Conservation (phyloP, 2,888 invertebrate species). For the Lasioglossum oenotherae region DNA sequence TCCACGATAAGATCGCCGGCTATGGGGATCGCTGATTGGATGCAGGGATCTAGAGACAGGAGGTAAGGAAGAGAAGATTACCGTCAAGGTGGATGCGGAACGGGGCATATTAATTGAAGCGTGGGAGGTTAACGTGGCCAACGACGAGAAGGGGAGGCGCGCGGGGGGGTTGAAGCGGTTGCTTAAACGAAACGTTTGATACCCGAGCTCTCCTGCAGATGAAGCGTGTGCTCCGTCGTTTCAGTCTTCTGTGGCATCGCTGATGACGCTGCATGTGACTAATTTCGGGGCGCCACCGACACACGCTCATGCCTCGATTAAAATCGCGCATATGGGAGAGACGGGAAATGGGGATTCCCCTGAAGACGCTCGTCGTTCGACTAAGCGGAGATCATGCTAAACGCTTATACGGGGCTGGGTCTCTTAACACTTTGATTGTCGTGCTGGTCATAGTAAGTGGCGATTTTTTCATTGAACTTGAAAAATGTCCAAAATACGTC, state of each 20-base stretch:
- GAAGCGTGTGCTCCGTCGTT: constrained; percentile 34
- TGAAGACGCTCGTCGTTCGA: neutral
- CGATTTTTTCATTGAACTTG: neutral
- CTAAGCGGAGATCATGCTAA: neutral
- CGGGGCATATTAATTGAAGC: constrained; percentile 67
- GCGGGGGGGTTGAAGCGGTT: constrained; percentile 30
- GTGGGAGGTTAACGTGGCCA: constrained; percentile 48
- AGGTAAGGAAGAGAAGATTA: constrained; percentile 68
- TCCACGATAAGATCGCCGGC: constrained; percentile 54
- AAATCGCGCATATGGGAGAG: neutral
- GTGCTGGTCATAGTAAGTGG: neutral
- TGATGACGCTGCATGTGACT: constrained; percentile 52
- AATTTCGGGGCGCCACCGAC: constrained; percentile 45
- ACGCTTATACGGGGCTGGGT: neutral
- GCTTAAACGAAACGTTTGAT: constrained; percentile 66
- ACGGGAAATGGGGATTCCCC: constrained; percentile 23
- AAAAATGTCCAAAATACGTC: too few species aligned
- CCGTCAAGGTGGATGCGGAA: constrained; percentile 53
- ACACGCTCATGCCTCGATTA: constrained; percentile 19
- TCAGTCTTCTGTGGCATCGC: constrained; percentile 22
- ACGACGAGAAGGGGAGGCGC: neutral
- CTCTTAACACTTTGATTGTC: neutral
- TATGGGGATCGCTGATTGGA: constrained; percentile 61
- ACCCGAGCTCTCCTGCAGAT: constrained; percentile 50
- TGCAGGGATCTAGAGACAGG: constrained; percentile 42